Percentiles rank a stretch among this genome's conserved stretches.
Conservation (phyloP, 2,797 vertebrate species). For the Diceros bicornis region DNA sequence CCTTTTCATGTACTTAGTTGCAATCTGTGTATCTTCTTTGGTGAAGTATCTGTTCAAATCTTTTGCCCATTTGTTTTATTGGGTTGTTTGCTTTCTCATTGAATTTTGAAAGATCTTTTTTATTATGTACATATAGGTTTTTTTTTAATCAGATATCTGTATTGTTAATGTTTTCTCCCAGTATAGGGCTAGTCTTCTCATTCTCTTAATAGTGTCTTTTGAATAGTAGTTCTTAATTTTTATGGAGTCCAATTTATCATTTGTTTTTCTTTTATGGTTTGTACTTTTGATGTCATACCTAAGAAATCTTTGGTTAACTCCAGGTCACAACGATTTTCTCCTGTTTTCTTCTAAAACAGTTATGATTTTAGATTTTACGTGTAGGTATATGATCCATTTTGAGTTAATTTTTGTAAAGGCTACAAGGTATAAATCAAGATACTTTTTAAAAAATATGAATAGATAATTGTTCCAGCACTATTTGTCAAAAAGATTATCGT, state of each 20-base stretch:
- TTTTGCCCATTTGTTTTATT: neutral
- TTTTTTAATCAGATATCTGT: neutral
- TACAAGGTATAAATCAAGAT: neutral
- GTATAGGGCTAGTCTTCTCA: neutral
- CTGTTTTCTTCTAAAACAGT: neutral
- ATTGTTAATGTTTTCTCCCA: neutral
- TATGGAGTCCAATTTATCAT: neutral
- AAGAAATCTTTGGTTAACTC: neutral
- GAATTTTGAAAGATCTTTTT: slow-evolving; percentile 3
- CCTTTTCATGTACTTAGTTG: slow-evolving; percentile 11
- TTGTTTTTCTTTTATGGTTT: neutral
- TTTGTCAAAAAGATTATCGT: neutral
- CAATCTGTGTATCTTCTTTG: neutral
- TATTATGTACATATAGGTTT: neutral
- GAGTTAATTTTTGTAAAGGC: neutral
- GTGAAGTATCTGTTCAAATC: neutral
- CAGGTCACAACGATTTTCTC: neutral
- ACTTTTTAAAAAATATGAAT: neutral
- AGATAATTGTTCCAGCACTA: neutral
- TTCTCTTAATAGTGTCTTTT: neutral
- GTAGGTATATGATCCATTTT: neutral
- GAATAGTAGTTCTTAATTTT: slow-evolving; percentile 1
- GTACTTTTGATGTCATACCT: neutral
- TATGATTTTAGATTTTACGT: neutral
- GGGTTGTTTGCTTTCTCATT: neutral